Base-by-base conservation (phyloP, 1,140 invertebrate genomes). In the Drosophila fuyamai region DNA sequence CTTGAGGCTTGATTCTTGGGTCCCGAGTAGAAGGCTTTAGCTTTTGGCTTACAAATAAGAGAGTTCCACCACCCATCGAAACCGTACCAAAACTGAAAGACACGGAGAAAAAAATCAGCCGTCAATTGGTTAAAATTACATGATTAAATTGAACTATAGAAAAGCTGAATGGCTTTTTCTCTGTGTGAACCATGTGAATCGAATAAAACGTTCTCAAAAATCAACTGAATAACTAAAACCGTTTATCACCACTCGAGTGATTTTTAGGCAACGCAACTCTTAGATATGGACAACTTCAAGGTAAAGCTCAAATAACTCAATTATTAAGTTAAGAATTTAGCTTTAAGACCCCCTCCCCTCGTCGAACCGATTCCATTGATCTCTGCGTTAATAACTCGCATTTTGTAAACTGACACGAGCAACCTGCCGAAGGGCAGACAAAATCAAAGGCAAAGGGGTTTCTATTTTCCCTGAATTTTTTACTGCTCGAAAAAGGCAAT, bases 271-370 rank as follows among this genome's bases (percentile, higher is more conserved):
- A 50, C 71, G 48, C 84, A 73, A 50, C 83, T 68, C 16, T 60
- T 89, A 80, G 76, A 89, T 56, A 88, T 88, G 83, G 83, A 88
- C 44, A 60, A 83, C 48, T 57, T 56, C 54, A 73, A 88, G 83
- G 83, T 88, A 88, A 88, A 83, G 55, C 40, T 46, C 13, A 29
- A 47, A 46, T 35, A 35, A 47, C 55, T 40, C 27, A 50, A 48
- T 36, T 23, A 27, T 54, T 74, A 63, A 55, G 40, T 55, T 74
- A 74, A 73, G 67, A 40, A 9, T 18, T 38, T 74, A 62, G 50
- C 12, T 50, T 47, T 74, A 73, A 74, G 57, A 43, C 1, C 40
- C 23, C 35, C 27, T 6, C 5, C 10, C 27, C 16, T 44, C 32
- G n/a, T 5, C 7, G 5, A 16, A 14, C 5, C 60, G 18, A 56